Evolutionary conservation across 2,888 invertebrate genomes (phyloP).

Genomic region (Lacanobia oleracea): DNA sequence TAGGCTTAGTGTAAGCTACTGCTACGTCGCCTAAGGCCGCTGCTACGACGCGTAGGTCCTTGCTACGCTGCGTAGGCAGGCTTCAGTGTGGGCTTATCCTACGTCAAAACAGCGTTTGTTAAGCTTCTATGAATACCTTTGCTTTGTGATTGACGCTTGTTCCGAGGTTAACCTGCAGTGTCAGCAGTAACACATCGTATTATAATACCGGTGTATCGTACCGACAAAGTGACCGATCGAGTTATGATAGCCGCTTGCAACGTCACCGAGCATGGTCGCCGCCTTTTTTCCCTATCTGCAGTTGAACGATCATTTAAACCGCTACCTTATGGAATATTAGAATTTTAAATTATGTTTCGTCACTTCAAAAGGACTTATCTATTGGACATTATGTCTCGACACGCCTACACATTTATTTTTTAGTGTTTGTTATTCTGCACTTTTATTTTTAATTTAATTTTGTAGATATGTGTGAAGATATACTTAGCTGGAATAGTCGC

Average conservation of each 20-base stretch:
- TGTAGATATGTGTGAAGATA: background rate
- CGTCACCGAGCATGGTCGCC: background rate
- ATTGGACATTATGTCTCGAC: background rate
- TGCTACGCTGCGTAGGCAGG: no score
- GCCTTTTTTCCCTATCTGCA: background rate
- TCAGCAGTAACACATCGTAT: background rate
- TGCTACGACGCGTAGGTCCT: no score
- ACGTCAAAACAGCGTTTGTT: background rate
- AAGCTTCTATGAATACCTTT: background rate
- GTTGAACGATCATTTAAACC: background rate
- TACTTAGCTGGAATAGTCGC: background rate
- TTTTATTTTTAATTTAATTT: background rate
- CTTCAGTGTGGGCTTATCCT: no score
- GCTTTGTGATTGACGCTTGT: background rate
- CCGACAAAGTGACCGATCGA: slow-evolving; percentile 1
- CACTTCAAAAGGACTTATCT: background rate
- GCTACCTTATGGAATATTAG: background rate
- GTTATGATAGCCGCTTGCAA: slow-evolving; percentile 1
- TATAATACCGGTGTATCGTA: background rate
- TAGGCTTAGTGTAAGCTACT: no score
- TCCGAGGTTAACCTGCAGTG: background rate
- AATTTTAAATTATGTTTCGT: background rate
- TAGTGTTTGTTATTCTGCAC: no score
- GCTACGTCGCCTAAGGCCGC: no score
- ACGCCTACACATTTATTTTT: no score